Conservation (phyloP, 2,888 invertebrate genomes). For the Cybosia mesomella region DNA sequence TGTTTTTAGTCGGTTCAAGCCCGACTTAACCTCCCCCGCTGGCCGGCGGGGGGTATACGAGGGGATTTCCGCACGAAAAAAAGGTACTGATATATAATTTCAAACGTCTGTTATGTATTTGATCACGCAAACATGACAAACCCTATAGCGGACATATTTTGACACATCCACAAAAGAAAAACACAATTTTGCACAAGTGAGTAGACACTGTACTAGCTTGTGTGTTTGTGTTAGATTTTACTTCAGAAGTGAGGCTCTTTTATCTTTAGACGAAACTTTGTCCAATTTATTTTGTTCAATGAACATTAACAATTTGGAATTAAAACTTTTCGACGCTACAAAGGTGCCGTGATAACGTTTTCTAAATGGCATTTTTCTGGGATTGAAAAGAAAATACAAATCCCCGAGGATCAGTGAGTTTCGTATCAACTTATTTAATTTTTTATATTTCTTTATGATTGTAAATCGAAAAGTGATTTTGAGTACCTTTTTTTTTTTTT, state of each 20-base stretch:
- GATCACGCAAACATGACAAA: neutral
- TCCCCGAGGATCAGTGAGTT: slow-evolving; percentile 44
- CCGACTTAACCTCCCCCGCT: no score
- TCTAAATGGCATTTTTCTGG: slow-evolving; percentile 51
- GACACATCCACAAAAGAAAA: slow-evolving; percentile 3
- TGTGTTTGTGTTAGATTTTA: slow-evolving; percentile 47
- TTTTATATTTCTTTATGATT: slow-evolving; percentile 25
- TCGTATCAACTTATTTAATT: slow-evolving; percentile 42
- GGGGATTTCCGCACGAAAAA: no score
- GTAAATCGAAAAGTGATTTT: slow-evolving; percentile 3
- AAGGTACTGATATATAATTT: no score
- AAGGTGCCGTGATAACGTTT: slow-evolving; percentile 56
- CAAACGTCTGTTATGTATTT: neutral
- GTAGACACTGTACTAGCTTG: slow-evolving; percentile 22
- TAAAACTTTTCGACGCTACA: slow-evolving; percentile 61
- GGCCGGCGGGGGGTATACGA: no score
- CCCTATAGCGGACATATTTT: neutral
- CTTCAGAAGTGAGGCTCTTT: slow-evolving; percentile 57
- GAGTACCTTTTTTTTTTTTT: no score
- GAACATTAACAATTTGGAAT: slow-evolving; percentile 66
- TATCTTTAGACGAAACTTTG: slow-evolving; percentile 57
- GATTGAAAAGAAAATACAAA: slow-evolving; percentile 47
- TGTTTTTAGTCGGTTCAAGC: no score
- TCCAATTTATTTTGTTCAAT: slow-evolving; percentile 67
- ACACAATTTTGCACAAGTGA: slow-evolving; percentile 19